Evolutionary conservation across 2,113 vertebrate genomes (phyloP).

Genomic region (Nycticryphes semicollaris): DNA sequence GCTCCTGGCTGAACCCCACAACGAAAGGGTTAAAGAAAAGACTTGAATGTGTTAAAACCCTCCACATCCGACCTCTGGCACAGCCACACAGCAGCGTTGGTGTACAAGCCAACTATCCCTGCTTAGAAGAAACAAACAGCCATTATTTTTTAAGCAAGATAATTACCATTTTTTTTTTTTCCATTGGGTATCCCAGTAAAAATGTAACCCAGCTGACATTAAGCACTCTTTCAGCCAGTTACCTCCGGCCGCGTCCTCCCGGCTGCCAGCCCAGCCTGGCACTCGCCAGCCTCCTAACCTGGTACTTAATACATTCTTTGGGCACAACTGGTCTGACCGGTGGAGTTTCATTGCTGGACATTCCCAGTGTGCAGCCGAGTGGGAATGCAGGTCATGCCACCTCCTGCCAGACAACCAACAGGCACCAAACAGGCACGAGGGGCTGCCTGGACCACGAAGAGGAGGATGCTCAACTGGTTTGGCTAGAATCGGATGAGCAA

Average conservation of each 20-base stretch:
- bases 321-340: background rate
- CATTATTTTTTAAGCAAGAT: slow-evolving; percentile 1
- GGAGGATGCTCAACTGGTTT: background rate
- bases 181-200: slow-evolving; percentile 38
- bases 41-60: background rate
- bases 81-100: background rate
- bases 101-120: slow-evolving; percentile 6
- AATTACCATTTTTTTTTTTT: slow-evolving; percentile 35
- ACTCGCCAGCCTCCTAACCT: background rate
- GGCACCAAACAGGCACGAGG: accelerated
- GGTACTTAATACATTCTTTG: background rate
- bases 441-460: background rate
- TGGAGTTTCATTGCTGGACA: background rate
- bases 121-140: slow-evolving; percentile 55
- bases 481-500: background rate
- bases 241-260: background rate
- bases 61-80: slow-evolving; percentile 27
- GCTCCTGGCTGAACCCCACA: background rate
- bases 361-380: background rate
- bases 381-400: background rate
- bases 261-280: slow-evolving; percentile 16
- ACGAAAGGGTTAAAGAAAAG: slow-evolving; percentile 21
- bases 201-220: slow-evolving; percentile 2
- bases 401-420: background rate
- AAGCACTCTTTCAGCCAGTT: background rate